A percentile compares a stretch with the other conserved stretches of the same genome.
Evolutionary conservation across 1,140 invertebrate genomes (phyloP).

Genomic region (Euura saliciscinereae): DNA sequence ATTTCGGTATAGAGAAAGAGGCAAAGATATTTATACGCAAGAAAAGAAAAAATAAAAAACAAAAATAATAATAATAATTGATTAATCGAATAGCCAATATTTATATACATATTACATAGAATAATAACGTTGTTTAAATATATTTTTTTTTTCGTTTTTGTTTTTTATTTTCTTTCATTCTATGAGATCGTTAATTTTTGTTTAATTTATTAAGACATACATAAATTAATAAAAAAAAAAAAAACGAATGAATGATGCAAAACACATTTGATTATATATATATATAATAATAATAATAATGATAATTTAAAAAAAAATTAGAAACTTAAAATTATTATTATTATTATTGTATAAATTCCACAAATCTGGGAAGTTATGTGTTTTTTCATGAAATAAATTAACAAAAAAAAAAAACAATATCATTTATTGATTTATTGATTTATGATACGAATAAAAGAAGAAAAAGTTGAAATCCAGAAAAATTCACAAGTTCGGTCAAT

Average conservation of each 20-base stretch:
- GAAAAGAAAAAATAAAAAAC: slow-evolving; percentile 10
- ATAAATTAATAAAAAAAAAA: slow-evolving; percentile 14
- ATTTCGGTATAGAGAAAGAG: not conserved
- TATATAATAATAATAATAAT: not conserved
- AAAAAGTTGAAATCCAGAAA: no score
- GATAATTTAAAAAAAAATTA: not conserved
- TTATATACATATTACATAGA: slow-evolving; percentile 11
- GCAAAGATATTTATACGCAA: not conserved
- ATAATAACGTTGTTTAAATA: not conserved
- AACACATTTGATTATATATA: not conserved
- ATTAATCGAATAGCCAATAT: slow-evolving; percentile 3
- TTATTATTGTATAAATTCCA: not conserved
- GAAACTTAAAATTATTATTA: no score
- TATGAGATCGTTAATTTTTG: no score
- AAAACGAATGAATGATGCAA: not conserved
- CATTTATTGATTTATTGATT: no score
- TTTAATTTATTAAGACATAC: not conserved
- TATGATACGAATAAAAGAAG: no score
- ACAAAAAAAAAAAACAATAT: no score
- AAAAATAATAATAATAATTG: slow-evolving; percentile 7
- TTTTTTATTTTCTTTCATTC: not conserved
- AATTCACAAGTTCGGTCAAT: no score
- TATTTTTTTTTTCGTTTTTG: not conserved
- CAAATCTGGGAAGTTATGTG: not conserved
- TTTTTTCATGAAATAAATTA: no score